phyloP scores from a whole-genome alignment of 2,888 invertebrate species.

The Drosophila heteroneura region DNA sequence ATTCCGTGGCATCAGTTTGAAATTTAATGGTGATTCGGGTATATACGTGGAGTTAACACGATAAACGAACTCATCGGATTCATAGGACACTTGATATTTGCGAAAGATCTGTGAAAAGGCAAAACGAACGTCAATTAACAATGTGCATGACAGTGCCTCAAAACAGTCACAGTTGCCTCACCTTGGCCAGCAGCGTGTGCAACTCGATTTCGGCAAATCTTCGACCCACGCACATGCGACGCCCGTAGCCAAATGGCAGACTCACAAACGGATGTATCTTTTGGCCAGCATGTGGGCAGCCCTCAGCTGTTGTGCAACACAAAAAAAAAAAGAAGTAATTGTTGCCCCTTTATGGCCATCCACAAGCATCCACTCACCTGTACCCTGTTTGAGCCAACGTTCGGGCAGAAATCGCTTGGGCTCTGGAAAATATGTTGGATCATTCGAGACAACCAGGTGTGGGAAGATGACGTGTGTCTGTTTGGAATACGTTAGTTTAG shows the following conservation, averaged over 20 bases:
- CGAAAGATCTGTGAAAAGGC: conserved; percentile 88
- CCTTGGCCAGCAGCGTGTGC: conserved; percentile 91
- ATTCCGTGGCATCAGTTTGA: conserved; percentile 87
- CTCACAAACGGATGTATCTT: conserved; percentile 91
- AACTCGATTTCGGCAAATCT: conserved; percentile 93
- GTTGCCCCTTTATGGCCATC: not conserved
- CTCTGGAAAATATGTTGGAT: conserved; percentile 89
- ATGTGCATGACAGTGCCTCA: not conserved
- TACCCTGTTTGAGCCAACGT: conserved; percentile 89
- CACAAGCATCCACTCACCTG: conserved; percentile 69
- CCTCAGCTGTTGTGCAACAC: conserved; percentile 33
- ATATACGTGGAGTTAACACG: conserved; percentile 91
- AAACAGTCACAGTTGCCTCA: conserved; percentile 73
- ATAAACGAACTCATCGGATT: conserved; percentile 89
- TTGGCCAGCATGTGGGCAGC: conserved; percentile 85
- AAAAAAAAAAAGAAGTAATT: not conserved
- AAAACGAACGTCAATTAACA: conserved; percentile 23
- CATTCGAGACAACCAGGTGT: conserved; percentile 91
- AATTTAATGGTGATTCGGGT: conserved; percentile 90
- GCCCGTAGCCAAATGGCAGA: conserved; percentile 91
- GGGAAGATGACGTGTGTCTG: conserved; percentile 93
- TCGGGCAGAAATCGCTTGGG: conserved; percentile 91
- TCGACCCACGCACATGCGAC: conserved; percentile 91
- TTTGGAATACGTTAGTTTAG: not conserved
- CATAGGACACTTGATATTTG: conserved; percentile 90